Conservation (phyloP, 2,888 invertebrate genomes). For the Eristalinus sepulchralis region DNA sequence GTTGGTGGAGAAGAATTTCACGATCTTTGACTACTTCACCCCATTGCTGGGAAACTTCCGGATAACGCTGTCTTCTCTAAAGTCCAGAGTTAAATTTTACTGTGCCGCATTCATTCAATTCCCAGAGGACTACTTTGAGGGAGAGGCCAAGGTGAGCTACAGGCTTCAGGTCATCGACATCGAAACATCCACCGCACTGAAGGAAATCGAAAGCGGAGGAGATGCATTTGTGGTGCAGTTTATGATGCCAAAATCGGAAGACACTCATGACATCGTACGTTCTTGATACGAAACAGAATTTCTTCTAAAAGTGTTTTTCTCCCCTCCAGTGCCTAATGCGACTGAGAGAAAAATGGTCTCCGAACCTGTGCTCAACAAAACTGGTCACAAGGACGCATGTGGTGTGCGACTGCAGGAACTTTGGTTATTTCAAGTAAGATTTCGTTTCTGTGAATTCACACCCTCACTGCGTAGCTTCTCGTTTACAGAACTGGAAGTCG, state of each 20-base stretch:
- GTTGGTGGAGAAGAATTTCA: conserved; percentile 60
- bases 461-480: neutral
- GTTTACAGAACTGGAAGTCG: conserved; percentile 27
- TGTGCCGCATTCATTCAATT: conserved; percentile 64
- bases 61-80: conserved; percentile 39
- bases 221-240: conserved; percentile 28
- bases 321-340: conserved; percentile 52
- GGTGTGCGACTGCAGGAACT: conserved; percentile 36
- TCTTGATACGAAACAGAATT: neutral
- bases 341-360: conserved; percentile 43
- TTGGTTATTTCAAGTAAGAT: conserved; percentile 56
- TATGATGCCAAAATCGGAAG: conserved; percentile 29
- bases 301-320: neutral
- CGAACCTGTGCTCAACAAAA: conserved; percentile 48
- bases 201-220: conserved; percentile 28
- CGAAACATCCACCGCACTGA: conserved; percentile 19
- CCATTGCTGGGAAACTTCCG: conserved; percentile 28
- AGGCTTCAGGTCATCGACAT: conserved; percentile 52
- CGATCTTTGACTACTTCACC: conserved; percentile 44
- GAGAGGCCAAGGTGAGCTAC: conserved; percentile 27
- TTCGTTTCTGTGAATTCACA: neutral
- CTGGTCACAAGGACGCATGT: conserved; percentile 22
- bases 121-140: conserved; percentile 62
- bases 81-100: conserved; percentile 52
- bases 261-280: conserved; percentile 40